These are phyloP conservation scores for Bemisia tabaci DNA, from an alignment of 1,140 invertebrate genomes.

Conservation along the genomic window DNA sequence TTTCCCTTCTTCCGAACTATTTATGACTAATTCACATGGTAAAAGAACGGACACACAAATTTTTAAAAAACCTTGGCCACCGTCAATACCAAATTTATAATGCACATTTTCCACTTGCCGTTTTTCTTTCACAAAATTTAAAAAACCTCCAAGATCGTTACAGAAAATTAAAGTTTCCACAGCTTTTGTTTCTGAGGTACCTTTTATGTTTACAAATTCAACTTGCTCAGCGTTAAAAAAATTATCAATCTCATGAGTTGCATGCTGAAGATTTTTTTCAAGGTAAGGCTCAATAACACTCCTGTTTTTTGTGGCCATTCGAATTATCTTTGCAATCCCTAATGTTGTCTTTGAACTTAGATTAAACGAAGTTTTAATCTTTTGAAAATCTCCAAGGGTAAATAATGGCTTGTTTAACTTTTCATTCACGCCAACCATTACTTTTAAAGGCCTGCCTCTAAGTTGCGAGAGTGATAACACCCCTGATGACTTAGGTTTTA, in stretches of 20 bases:
- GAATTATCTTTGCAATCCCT: not conserved
- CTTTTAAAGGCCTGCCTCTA: not conserved
- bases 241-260: not conserved
- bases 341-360: not conserved
- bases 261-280: not conserved
- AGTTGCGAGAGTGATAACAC: not conserved
- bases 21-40: not conserved
- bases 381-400: not conserved
- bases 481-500: no score
- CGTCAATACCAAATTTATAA: not conserved
- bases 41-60: not conserved
- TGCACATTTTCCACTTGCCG: not conserved
- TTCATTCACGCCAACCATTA: not conserved
- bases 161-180: not conserved
- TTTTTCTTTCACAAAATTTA: not conserved
- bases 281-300: not conserved
- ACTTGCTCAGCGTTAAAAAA: not conserved
- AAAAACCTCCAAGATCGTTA: not conserved
- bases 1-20: not conserved
- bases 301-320: not conserved
- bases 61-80: not conserved
- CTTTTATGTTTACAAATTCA: not conserved
- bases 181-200: not conserved
- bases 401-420: not conserved
- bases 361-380: not conserved